phyloP scores from a whole-genome alignment of 2,113 vertebrate genomes.

The Prolemur simus region DNA sequence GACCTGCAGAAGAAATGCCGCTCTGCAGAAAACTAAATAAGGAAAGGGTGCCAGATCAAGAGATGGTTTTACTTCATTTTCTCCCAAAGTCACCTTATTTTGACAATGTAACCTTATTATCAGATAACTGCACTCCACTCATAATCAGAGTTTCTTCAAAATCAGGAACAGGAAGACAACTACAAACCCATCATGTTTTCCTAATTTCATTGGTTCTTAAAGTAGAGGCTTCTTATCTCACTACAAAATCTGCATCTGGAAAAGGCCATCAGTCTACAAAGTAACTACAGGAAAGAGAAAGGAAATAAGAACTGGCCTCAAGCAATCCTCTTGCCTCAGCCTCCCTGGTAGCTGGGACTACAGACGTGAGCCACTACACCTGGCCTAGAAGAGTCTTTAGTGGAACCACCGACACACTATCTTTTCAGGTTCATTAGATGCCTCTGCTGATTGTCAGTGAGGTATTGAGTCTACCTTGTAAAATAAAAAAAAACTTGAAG shows the following conservation, averaged over 20 bases:
- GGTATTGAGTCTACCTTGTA: too few relatives aligned
- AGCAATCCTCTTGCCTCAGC: too few relatives aligned
- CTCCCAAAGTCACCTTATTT: background rate
- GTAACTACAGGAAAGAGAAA: background rate
- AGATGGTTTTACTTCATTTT: background rate
- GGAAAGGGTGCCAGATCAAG: background rate
- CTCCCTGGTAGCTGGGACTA: too few relatives aligned
- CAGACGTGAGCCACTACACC: too few relatives aligned
- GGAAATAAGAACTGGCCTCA: background rate
- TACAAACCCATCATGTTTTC: background rate
- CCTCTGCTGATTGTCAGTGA: background rate
- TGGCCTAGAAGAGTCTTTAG: background rate
- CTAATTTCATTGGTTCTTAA: background rate
- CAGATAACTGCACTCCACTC: too few relatives aligned
- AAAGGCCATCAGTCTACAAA: background rate
- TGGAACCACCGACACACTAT: rapidly evolving
- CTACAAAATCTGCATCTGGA: background rate
- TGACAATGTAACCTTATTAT: background rate
- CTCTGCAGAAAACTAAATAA: background rate
- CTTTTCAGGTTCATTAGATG: background rate
- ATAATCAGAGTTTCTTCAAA: background rate
- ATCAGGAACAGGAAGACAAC: background rate
- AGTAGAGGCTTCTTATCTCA: background rate
- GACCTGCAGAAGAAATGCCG: rapidly evolving
- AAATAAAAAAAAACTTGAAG: background rate